phyloP scores from a whole-genome alignment of 2,888 invertebrate species.

The Lathronympha strigana region DNA sequence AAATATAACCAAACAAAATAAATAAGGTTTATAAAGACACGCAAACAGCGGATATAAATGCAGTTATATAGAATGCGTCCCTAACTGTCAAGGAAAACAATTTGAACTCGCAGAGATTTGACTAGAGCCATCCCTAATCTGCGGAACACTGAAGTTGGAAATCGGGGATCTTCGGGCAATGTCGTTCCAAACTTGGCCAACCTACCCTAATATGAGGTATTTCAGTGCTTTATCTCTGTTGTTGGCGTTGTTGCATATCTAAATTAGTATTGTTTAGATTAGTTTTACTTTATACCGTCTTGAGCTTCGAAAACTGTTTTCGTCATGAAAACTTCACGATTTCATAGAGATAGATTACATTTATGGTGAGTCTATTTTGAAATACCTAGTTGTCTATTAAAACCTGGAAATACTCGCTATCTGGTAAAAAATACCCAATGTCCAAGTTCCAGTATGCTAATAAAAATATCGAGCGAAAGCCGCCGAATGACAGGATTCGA shows the following conservation, averaged over 20 bases:
- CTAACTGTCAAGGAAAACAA: conserved; percentile 2
- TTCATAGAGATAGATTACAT: not conserved
- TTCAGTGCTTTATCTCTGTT: conserved; percentile 32
- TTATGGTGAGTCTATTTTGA: no score
- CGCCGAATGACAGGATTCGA: no score
- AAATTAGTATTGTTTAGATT: conserved; percentile 41
- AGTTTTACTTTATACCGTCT: conserved; percentile 20
- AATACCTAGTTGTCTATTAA: not conserved
- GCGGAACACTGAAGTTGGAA: conserved; percentile 30
- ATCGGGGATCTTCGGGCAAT: conserved; percentile 35
- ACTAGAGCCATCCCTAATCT: conserved; percentile 22
- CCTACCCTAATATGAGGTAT: conserved; percentile 35
- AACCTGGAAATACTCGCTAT: no score
- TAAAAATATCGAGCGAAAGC: no score
- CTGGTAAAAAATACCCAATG: no score
- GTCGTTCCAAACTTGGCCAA: conserved; percentile 36
- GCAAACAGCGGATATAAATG: no score
- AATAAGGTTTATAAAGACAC: no score
- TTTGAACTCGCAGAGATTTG: not conserved
- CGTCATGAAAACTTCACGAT: not conserved
- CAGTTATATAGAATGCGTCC: no score
- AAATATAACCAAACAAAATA: no score
- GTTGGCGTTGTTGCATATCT: conserved; percentile 40
- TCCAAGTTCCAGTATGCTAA: no score
- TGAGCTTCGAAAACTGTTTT: not conserved